Evolutionary conservation across 2,888 invertebrate species (phyloP), one percentile per base, ranked within the genome.

Genomic region (Epinotia demarniana): DNA sequence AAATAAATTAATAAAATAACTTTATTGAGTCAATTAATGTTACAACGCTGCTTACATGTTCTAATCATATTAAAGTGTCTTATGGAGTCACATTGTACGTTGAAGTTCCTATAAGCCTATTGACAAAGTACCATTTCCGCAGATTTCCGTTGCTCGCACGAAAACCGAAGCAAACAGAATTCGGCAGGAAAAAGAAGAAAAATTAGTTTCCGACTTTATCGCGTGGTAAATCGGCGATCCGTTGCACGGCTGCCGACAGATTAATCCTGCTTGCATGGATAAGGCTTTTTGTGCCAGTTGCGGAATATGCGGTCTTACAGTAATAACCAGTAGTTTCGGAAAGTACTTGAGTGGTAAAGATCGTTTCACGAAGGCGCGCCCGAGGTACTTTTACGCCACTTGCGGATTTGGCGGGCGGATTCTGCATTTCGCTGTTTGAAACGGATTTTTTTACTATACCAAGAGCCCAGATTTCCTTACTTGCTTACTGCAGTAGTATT

Each of bases 201-300:
- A 86, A 86, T 84, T 84, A 82, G 80, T 83, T 81, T 81, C 80
- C 79, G 82, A 83, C 83, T 87, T 89, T 86, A 88, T 90, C 87
- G 86, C 81, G 83, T 85, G 86, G 84, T 84, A 87, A 90, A 89
- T 89, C 86, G 83, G 77, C 84, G 83, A 85, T 87, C 84, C 84
- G 80, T 86, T 85, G 87, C 90, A 87, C 83, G 85, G 79, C 82
- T 83, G 81, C 82, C 80, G 86, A 87, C 83, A 84, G 84, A 89
- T 88, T 90, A 90, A 90, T 89, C 84, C 83, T 75, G 79, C 83
- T 87, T 85, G 85, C 86, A 84, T 85, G 83, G 81, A 77, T 81
- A 72, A 78, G 78, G 76, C 58, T 71, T 85, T 85, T 82, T 83
- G 83, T 83, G 81, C 79, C 82, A 81, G 82, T 79, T 79, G 79